Base-by-base conservation (phyloP, 2,113 vertebrate species). In the Prionailurus viverrinus region DNA sequence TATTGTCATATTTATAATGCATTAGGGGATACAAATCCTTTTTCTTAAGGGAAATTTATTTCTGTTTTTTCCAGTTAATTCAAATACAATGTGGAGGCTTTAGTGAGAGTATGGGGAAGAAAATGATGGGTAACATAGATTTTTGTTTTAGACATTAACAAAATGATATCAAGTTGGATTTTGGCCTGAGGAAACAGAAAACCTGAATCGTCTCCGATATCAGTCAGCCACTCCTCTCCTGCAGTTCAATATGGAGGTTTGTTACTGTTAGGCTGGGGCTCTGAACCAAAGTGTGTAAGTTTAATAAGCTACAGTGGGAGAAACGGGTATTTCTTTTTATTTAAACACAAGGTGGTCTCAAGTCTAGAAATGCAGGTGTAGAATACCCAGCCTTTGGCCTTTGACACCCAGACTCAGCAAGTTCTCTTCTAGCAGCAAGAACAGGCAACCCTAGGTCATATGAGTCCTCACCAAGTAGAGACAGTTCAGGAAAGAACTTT, bases 1-100 rank as follows among this genome's bases (percentile, higher is more conserved):
- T 81, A 82, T 69, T 87, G 7, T 89, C 53, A 79, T 82, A 93
- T 95, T 93, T 83, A 79, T 84, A 91, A 63, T 89, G 19, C 5
- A 73, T 55, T 15, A 58, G 58, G 63, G 9, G 13, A 80, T 63
- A 41, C 23, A 69, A 69, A 86, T 80, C 1, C 51, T 92, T 81
- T 89, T 39, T n/a, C 36, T 84, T 66, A 51, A 90, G 12, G 27
- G 2, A 86, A 82, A 68, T 63, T 63, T 63, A 68, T 63, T 69
- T 63, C 33, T 14, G 3, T 33, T 33, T 69, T 81, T 45, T 27
- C 3, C 51, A 81, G n/a, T 63, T 71, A 25, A 29, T 48, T 81
- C n/a, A n/a, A 53, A 61, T 89, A 87, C 9, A 92, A 0, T 33
- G 3, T 39, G 4, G 23, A 89, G 13, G 18, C 0, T 79, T 92